Base-by-base conservation (phyloP, 1,140 invertebrate species). In the Proales similis region DNA sequence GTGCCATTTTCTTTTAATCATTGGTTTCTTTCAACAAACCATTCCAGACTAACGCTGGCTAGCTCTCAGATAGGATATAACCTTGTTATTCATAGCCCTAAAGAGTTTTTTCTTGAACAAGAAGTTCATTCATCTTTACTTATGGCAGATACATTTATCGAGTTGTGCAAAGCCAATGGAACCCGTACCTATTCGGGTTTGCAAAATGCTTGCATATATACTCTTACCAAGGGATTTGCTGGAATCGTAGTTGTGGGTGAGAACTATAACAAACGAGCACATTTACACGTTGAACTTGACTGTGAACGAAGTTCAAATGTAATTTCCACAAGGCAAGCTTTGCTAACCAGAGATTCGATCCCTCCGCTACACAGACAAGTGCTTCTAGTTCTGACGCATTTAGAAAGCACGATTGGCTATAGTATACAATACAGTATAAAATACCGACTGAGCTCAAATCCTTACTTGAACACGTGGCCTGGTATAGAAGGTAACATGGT, bases 391-490 rank as follows among this genome's bases (percentile, higher is more conserved):
- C 27, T 63, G 11, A 63, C 45, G 11, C 60, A 63, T 29, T 48
- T 63, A 6, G 60, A 63, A 26, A 39, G 45, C 12, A 48, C 32
- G 14, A 39, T 33, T 19, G 27, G 45, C 17, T 63, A 63, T 27
- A 48, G 45, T 14, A 51, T 63, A 9, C 45, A 63, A 14, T 51
- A 63, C 17, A 47, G 60, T 14, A 63, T 63, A 22, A 51, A 48
- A 49, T 51, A 63, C 26, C 24, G 48, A 39, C 60, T 51, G 11
- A 57, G 51, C n/a, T 57, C 51, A 11, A 57, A 57, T 57, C 51
- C 51, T 7, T 57, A 57, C 32, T 42, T 57, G 22, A 57, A 57
- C 32, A 57, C 51, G 4, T 57, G 51, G 51, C 51, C 51, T 29
- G 51, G 51, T 9, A 57, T 42, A 29, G 51, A 57, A 24, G 51